phyloP scores from a whole-genome alignment of 2,888 invertebrate genomes.

The Drosophila fulvimacula region DNA sequence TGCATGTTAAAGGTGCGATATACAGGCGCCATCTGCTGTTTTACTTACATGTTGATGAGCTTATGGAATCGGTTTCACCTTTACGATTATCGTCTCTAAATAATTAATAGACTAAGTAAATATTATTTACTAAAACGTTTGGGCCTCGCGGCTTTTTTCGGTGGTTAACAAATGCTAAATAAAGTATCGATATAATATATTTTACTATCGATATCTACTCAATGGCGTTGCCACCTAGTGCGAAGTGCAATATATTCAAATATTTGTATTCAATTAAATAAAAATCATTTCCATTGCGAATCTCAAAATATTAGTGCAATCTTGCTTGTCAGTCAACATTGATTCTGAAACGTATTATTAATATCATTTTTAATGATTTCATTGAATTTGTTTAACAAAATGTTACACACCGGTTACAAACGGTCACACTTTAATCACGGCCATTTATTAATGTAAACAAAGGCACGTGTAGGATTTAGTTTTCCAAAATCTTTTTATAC shows the following conservation, averaged over 20 bases:
- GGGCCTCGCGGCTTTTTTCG: constrained; percentile 65
- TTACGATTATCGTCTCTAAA: background rate
- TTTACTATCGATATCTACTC: constrained; percentile 27
- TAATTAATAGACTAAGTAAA: background rate
- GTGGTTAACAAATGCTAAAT: constrained; percentile 1
- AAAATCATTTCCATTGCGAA: background rate
- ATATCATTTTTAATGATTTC: background rate
- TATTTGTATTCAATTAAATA: background rate
- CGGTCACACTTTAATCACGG: constrained; percentile 8
- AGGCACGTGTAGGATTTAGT: constrained; percentile 1
- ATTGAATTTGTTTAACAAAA: too few species aligned
- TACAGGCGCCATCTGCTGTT: too few species aligned
- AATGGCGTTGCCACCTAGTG: background rate
- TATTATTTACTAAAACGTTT: constrained; percentile 43
- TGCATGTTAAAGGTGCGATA: background rate
- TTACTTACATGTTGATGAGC: constrained; percentile 52
- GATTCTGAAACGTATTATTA: too few species aligned
- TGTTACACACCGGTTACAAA: too few species aligned
- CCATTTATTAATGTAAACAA: constrained; percentile 3
- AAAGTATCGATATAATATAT: constrained; percentile 10
- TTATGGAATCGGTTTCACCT: constrained; percentile 1
- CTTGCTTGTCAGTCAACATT: background rate
- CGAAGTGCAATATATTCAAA: background rate
- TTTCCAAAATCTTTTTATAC: background rate
- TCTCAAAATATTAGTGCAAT: accelerated